These are phyloP conservation scores for Andrena bicolor DNA, from an alignment of 2,888 invertebrate species.

Conservation along the genomic window DNA sequence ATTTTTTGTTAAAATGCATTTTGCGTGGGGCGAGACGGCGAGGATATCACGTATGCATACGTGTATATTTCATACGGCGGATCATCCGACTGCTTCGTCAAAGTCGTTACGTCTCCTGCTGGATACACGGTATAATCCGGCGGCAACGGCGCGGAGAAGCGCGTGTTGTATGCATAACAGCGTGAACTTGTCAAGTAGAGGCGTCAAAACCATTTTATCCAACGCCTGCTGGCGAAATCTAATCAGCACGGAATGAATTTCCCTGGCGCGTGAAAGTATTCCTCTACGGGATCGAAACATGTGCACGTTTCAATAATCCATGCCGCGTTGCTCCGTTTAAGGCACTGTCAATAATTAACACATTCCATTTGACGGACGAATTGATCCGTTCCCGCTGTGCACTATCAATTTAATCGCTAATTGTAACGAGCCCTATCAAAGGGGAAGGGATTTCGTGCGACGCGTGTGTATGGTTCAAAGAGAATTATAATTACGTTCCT, in stretches of 20 bases:
- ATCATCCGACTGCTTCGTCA: slow-evolving; percentile 49
- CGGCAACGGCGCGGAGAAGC: slow-evolving; percentile 20
- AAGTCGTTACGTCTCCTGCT: slow-evolving; percentile 45
- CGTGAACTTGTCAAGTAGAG: slow-evolving; percentile 42
- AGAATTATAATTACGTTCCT: too few species aligned
- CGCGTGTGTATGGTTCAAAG: too few species aligned
- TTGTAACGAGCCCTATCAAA: too few species aligned
- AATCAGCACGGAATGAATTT: slow-evolving; percentile 36
- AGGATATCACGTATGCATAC: neutral
- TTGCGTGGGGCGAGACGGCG: slow-evolving; percentile 14
- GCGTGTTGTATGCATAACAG: slow-evolving; percentile 41
- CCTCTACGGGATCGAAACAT: slow-evolving; percentile 4
- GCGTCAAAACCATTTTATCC: slow-evolving; percentile 36
- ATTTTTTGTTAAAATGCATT: slow-evolving; percentile 49
- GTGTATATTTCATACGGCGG: slow-evolving; percentile 27
- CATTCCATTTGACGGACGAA: neutral
- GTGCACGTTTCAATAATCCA: neutral
- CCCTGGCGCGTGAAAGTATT: slow-evolving; percentile 4
- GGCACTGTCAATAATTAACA: neutral
- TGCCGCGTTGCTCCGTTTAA: neutral
- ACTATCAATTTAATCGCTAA: too few species aligned
- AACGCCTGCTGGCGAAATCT: slow-evolving; percentile 5
- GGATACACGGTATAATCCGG: slow-evolving; percentile 40
- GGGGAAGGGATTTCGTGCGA: too few species aligned
- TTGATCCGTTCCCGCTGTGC: too few species aligned